Percentiles rank a stretch among this genome's conserved stretches.
Evolutionary conservation across 1,140 invertebrate species (phyloP).

Genomic region (Saccostrea cuccullata): DNA sequence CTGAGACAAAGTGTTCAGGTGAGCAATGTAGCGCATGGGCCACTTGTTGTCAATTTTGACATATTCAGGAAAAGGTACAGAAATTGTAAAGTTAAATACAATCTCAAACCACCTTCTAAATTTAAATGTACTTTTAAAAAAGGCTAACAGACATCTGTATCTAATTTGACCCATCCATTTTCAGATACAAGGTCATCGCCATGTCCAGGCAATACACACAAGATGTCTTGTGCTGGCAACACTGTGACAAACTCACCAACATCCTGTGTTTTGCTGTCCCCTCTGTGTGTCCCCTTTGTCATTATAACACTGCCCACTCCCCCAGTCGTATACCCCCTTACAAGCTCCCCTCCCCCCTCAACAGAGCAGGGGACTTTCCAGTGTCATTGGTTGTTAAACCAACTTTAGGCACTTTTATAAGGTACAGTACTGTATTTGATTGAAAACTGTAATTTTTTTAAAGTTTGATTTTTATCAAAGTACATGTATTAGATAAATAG

Average conservation of each 20-base stretch:
- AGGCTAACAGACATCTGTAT: no score
- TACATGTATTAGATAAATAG: neutral
- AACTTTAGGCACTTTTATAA: conserved; percentile 88
- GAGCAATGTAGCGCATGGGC: no score
- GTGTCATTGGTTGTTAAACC: conserved; percentile 88
- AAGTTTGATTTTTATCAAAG: neutral
- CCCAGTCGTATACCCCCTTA: conserved; percentile 86
- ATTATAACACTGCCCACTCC: conserved; percentile 81
- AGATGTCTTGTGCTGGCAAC: conserved; percentile 84
- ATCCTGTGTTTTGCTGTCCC: conserved; percentile 88
- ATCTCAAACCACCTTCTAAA: no score
- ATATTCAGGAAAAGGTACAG: no score
- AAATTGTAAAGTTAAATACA: no score
- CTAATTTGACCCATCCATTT: neutral
- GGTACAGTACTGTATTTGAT: conserved; percentile 81
- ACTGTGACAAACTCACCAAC: conserved; percentile 85
- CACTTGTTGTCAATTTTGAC: no score
- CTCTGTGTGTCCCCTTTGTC: conserved; percentile 85
- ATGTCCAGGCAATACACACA: conserved; percentile 12
- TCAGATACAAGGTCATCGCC: neutral
- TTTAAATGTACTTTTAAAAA: no score
- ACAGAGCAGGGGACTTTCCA: conserved; percentile 85
- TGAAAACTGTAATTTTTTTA: neutral
- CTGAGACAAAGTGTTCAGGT: no score
- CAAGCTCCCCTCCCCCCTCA: conserved; percentile 88